phyloP scores from a whole-genome alignment of 2,797 vertebrate genomes.

The Sebastiscus tertius region DNA sequence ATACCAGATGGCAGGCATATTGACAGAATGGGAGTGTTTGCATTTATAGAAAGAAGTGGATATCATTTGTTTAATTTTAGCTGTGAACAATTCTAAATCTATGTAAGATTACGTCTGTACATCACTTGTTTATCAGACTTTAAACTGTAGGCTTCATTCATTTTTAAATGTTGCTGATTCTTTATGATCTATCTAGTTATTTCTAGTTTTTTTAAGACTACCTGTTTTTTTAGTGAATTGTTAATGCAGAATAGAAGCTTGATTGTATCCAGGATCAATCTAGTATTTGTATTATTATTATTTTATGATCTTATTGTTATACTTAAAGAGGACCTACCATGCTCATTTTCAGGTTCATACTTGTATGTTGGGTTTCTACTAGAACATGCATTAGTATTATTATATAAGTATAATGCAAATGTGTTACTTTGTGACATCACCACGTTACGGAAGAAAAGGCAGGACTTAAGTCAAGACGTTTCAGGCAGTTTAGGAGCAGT shows the following conservation, averaged over 20 bases:
- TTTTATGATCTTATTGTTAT: no score
- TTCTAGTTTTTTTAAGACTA: neutral
- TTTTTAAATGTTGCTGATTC: neutral
- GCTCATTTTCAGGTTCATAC: no score
- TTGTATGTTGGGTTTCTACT: no score
- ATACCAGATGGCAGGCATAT: constrained; percentile 23
- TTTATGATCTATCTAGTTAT: neutral
- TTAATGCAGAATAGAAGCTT: neutral
- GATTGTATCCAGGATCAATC: neutral
- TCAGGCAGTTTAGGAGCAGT: no score
- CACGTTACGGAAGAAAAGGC: no score
- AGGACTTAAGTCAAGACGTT: no score
- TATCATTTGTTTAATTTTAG: neutral
- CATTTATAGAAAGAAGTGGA: neutral
- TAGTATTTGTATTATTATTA: neutral
- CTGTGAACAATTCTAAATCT: neutral
- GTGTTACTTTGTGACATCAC: no score
- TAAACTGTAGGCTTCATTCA: neutral
- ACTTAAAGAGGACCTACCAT: no score
- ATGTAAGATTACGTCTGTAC: neutral
- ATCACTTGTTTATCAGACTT: neutral
- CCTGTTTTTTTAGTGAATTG: neutral
- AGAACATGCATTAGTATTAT: accelerated
- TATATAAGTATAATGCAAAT: no score
- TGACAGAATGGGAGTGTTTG: constrained; percentile 59